Evolutionary conservation across 1,140 invertebrate species (phyloP).

Genomic region (Oryctes rhinoceros): DNA sequence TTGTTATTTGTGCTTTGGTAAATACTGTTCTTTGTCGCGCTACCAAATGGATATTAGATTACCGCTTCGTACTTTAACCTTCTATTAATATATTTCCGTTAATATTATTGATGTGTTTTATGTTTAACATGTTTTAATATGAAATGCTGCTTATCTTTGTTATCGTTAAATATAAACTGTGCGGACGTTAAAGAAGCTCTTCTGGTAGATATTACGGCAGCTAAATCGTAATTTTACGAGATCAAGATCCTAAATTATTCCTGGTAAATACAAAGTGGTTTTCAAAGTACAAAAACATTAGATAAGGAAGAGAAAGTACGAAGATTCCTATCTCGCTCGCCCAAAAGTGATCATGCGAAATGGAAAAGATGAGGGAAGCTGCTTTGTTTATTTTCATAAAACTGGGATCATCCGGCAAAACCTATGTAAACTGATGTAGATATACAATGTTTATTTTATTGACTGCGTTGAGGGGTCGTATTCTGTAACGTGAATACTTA

Average conservation of each 20-base stretch:
- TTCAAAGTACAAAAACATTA: no score
- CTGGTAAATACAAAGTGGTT: no score
- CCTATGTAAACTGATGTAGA: constrained; percentile 10
- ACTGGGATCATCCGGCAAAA: constrained; percentile 17
- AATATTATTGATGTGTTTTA: not conserved
- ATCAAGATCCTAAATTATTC: no score
- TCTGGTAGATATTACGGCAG: not conserved
- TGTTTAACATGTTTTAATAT: no score
- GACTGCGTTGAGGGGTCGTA: not conserved
- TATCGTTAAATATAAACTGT: no score
- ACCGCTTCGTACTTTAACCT: not conserved
- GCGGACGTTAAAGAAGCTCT: no score
- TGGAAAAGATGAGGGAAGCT: constrained; percentile 4
- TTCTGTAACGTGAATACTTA: not conserved
- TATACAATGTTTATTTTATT: not conserved
- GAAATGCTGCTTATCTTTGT: no score
- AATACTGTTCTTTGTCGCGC: not conserved
- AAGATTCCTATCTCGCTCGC: no score
- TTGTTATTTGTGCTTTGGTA: constrained; percentile 4
- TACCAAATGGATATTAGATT: constrained; percentile 9
- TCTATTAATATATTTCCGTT: not conserved
- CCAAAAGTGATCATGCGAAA: not conserved
- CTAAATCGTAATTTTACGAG: no score
- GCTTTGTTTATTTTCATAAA: constrained; percentile 15
- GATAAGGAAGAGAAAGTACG: no score